Base-by-base conservation (phyloP, 2,797 vertebrate species). In the Arctocebus calabarensis region DNA sequence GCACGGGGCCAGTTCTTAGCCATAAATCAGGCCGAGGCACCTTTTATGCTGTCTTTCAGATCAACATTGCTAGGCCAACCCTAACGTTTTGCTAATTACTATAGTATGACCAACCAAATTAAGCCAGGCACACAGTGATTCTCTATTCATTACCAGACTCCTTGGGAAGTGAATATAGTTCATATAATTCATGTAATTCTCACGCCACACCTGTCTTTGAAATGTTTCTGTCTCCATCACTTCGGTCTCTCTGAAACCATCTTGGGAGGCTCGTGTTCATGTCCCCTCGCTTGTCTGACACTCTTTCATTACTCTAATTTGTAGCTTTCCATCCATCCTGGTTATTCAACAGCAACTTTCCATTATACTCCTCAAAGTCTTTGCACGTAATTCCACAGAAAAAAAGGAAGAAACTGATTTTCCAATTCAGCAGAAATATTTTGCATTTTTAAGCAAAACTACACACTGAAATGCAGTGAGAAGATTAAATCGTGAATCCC, bases 401-500 rank as follows among this genome's bases (percentile, higher is more conserved):
- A 37, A 73, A 95, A 94, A 85, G 48, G 48, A 45, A 87, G 2
- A 14, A n/a, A 57, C 13, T 20, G 29, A n/a, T 68, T 83, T 85
- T 64, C 66, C 88, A 78, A 90, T 83, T 75, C 34, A 85, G 78
- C 19, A 70, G 62, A 77, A 11, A 20, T 82, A 88, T 81, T 92
- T 92, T 94, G 61, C 62, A 90, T 64, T 90, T 90, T 64, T 20
- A 25, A 87, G 52, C 23, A 78, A 89, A 87, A 52, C 12, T 70
- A 59, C 32, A n/a, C 74, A 85, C 48, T 73, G 3, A 94, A 82
- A 40, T 34, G 84, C 32, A 32, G 61, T 37, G 34, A 71, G 52
- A 91, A 87, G 89, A 93, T 27, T 48, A 81, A 88, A 57, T 68
- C 57, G 84, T 71, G 37, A 93, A 79, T 83, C 3, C 40, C 84